Percentiles rank a stretch among this genome's conserved stretches.
These are phyloP conservation scores for Nysson spinosus DNA, from an alignment of 2,888 invertebrate genomes.

Conservation along the genomic window DNA sequence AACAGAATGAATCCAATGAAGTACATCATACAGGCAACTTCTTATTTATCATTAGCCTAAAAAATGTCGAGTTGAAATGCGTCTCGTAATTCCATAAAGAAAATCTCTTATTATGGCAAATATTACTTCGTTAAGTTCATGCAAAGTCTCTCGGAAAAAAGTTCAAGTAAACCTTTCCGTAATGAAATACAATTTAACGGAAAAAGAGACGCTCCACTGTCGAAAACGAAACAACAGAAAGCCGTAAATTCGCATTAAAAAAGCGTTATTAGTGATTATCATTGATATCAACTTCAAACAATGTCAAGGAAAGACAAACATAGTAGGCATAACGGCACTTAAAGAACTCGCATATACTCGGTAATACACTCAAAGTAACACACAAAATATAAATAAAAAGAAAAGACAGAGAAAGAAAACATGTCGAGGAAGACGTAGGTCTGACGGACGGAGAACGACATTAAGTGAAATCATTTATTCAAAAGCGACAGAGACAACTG, in stretches of 20 bases:
- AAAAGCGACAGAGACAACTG: too few relatives aligned
- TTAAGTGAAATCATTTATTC: too few relatives aligned
- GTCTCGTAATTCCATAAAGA: too few relatives aligned
- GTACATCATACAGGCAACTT: neutral
- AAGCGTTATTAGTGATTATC: slow-evolving; percentile 36
- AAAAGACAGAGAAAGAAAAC: slow-evolving; percentile 3
- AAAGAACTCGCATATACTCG: neutral
- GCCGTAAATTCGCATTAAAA: slow-evolving; percentile 14
- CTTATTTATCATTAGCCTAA: slow-evolving; percentile 9
- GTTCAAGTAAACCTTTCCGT: too few relatives aligned
- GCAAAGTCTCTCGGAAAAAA: too few relatives aligned
- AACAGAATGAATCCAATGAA: slow-evolving; percentile 3
- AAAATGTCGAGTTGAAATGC: too few relatives aligned
- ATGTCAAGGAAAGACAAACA: slow-evolving; percentile 7
- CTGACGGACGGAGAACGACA: slow-evolving; percentile 9
- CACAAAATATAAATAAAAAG: slow-evolving; percentile 10
- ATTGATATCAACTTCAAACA: slow-evolving; percentile 25
- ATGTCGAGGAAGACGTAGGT: slow-evolving; percentile 6
- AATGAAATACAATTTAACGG: too few relatives aligned
- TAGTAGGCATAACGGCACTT: neutral
- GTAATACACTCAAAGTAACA: slow-evolving; percentile 12
- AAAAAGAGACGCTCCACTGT: too few relatives aligned
- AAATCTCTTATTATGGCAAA: too few relatives aligned
- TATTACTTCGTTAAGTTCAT: too few relatives aligned
- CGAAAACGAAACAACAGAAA: too few relatives aligned